phyloP scores from a whole-genome alignment of 2,113 vertebrate species.

The Tylochromis polylepis region DNA sequence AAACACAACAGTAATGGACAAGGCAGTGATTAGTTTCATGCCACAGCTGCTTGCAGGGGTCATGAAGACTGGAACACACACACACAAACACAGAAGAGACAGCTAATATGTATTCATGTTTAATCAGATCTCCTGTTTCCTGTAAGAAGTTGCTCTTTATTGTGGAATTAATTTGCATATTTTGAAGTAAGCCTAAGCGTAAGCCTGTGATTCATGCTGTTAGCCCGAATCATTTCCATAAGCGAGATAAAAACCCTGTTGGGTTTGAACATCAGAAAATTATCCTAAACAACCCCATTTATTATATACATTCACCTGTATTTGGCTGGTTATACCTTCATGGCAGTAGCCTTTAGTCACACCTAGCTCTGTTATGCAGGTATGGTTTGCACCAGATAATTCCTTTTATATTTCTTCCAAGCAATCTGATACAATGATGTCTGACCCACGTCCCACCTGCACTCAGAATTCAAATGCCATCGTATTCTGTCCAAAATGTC shows the following conservation, averaged over 20 bases:
- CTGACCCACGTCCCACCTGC: not conserved
- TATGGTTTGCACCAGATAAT: not conserved
- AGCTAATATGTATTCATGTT: not conserved
- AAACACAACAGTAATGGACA: conserved; percentile 35
- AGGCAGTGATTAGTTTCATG: conserved; percentile 15
- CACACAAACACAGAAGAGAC: not conserved
- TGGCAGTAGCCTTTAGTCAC: not conserved
- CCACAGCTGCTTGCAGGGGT: not conserved
- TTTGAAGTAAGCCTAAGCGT: not conserved
- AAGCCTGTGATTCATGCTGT: not conserved
- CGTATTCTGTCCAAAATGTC: conserved; percentile 61
- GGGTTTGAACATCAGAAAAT: not conserved
- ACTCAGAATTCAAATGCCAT: conserved; percentile 57
- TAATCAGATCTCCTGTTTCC: conserved; percentile 9
- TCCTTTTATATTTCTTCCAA: not conserved
- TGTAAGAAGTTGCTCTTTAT: not conserved
- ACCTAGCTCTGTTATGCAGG: not conserved
- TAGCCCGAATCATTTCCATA: not conserved
- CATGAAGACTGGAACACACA: not conserved
- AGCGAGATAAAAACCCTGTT: not conserved
- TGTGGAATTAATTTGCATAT: conserved; percentile 16
- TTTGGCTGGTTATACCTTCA: not conserved
- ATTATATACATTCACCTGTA: not conserved
- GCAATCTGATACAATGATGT: conserved; percentile 15
- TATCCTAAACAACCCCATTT: not conserved